These are phyloP conservation scores for Drosophila neonasuta DNA, from an alignment of 2,888 invertebrate genomes.

Conservation along the genomic window DNA sequence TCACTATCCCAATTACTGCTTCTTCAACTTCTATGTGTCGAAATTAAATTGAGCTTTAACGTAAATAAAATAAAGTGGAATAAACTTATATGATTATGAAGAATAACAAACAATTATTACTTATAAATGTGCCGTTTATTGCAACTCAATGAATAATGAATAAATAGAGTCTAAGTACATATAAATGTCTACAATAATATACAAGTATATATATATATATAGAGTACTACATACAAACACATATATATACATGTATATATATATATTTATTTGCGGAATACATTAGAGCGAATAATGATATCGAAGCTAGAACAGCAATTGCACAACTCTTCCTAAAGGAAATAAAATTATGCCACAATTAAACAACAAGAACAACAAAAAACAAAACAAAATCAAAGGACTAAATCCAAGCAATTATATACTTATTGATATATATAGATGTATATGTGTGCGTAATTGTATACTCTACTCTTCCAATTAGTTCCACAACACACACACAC, in stretches of 20 bases:
- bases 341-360: slow-evolving; percentile 74
- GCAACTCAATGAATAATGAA: slow-evolving; percentile 51
- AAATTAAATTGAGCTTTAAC: slow-evolving; percentile 78
- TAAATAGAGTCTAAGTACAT: slow-evolving; percentile 38
- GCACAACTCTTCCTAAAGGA: slow-evolving; percentile 77
- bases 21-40: slow-evolving; percentile 63
- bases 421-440: slow-evolving; percentile 34
- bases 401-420: slow-evolving; percentile 75
- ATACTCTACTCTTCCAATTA: slow-evolving; percentile 68
- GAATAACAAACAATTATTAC: slow-evolving; percentile 60
- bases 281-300: slow-evolving; percentile 40
- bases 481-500: slow-evolving; percentile 31
- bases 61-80: slow-evolving; percentile 32
- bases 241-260: slow-evolving; percentile 40
- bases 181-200: slow-evolving; percentile 71
- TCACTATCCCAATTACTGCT: slow-evolving; percentile 42
- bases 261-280: slow-evolving; percentile 35
- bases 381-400: slow-evolving; percentile 41
- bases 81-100: slow-evolving; percentile 5
- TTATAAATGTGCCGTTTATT: slow-evolving; percentile 73
- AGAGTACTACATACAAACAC: slow-evolving; percentile 15
- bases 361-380: slow-evolving; percentile 33
- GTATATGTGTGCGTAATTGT: slow-evolving; percentile 49
- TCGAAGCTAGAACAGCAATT: slow-evolving; percentile 68
- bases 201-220: slow-evolving; percentile 36